Base-by-base conservation (phyloP, 2,888 invertebrate species). In the Clusia tigrina region DNA sequence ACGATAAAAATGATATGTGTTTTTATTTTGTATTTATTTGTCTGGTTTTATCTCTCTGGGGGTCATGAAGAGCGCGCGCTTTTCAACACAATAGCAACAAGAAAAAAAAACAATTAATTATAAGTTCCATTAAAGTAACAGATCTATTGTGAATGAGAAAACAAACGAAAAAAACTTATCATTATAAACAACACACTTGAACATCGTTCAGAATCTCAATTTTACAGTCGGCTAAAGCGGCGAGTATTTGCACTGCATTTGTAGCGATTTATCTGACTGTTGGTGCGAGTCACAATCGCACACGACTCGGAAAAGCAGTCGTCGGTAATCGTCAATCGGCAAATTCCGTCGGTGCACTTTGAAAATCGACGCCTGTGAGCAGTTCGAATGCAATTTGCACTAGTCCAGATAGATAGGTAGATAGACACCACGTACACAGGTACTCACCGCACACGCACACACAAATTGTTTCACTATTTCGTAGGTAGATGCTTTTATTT, bases 401-500 rank as follows among this genome's bases (percentile, higher is more conserved):
- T 9, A 32, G 12, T 12, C 6, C 32, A 12, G 6, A 32, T 12
- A 32, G 6, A 32, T 12, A 32, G 6, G 32, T 12, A 32, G 32
- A 9, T 32, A 15, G 42, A 42, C 10, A 15, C 9, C 42, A 42
- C 42, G n/a, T 15, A 17, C 42, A 42, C 12, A 42, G n/a, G 2
- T 9, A 9, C 32, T 9, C 32, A 32, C 6, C n/a, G n/a, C 10
- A 42, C 42, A 42, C 42, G n/a, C 42, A 42, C 42, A 42, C 3
- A 17, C 42, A 32, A 32, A 12, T 32, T 32, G 32, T 32, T 32
- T 32, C 12, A 32, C 6, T 32, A 9, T 32, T 32, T 32, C 32
- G n/a, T n/a, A n/a, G n/a, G n/a, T n/a, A n/a, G n/a, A n/a, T n/a
- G 32, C 32, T 42, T 42, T 5, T 42, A 23, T 52, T 52, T 52